These are phyloP conservation scores for Leptoclinus maculatus DNA, from an alignment of 2,797 vertebrate species.

Conservation along the genomic window DNA sequence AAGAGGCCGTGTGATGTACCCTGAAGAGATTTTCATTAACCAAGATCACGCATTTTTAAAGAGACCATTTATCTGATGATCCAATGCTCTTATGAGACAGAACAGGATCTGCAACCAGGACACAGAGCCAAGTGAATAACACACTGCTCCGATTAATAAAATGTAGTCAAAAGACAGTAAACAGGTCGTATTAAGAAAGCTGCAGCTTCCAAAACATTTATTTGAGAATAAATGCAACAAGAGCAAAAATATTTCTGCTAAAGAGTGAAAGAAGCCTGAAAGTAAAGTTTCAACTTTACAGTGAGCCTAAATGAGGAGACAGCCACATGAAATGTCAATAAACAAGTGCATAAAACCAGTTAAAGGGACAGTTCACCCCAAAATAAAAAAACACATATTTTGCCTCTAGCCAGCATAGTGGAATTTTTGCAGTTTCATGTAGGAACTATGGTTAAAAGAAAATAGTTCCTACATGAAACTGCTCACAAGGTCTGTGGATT, in stretches of 20 bases:
- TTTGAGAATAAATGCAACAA: neutral
- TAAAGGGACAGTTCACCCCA: neutral
- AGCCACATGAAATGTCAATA: neutral
- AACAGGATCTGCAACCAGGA: neutral
- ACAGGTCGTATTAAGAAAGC: neutral
- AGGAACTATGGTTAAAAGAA: neutral
- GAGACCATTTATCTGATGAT: neutral
- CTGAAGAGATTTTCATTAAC: neutral
- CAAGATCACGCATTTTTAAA: neutral
- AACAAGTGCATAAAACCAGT: neutral
- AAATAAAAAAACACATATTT: neutral
- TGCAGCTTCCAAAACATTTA: slow-evolving; percentile 1
- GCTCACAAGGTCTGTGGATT: neutral
- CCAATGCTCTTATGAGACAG: neutral
- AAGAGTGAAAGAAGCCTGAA: slow-evolving; percentile 8
- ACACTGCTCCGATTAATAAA: neutral
- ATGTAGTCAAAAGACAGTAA: neutral
- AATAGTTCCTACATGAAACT: neutral
- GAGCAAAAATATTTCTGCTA: neutral
- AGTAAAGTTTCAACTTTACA: neutral
- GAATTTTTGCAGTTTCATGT: neutral
- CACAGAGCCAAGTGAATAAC: neutral
- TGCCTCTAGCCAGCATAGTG: neutral
- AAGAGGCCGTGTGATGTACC: no score
- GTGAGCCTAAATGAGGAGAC: neutral